Conservation (phyloP, 1,140 invertebrate genomes). For the Halotydeus destructor region DNA sequence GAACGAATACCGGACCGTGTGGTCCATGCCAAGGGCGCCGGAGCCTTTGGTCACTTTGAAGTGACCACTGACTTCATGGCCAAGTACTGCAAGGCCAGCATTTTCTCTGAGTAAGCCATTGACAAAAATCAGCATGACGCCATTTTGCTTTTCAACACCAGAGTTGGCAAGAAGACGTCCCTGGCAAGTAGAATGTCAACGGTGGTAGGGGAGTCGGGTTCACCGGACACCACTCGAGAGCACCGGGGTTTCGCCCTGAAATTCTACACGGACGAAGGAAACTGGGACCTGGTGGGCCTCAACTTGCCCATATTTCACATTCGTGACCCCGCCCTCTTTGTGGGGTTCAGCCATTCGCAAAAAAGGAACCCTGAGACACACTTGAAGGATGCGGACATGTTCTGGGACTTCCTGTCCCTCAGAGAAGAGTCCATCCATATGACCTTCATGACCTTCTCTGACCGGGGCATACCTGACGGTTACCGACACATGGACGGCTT, state of each 20-base stretch:
- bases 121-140: background rate
- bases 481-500: constrained; percentile 85
- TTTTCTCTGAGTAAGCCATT: constrained; percentile 38
- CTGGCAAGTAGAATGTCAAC: constrained; percentile 61
- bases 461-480: constrained; percentile 83
- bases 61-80: constrained; percentile 41
- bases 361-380: constrained; percentile 85
- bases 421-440: constrained; percentile 73
- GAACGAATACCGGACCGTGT: constrained; percentile 92
- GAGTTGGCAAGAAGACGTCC: constrained; percentile 62
- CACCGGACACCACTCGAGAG: constrained; percentile 68
- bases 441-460: constrained; percentile 61
- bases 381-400: constrained; percentile 74
- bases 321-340: constrained; percentile 76
- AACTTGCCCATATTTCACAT: constrained; percentile 94
- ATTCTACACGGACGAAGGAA: constrained; percentile 88
- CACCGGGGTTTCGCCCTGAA: constrained; percentile 84
- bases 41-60: constrained; percentile 95
- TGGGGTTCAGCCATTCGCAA: constrained; percentile 74
- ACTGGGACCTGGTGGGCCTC: constrained; percentile 92
- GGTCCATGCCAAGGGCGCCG: constrained; percentile 88
- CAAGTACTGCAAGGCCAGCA: constrained; percentile 54
- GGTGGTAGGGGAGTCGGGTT: constrained; percentile 69
- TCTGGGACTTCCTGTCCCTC: constrained; percentile 84
- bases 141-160: background rate